Base-by-base conservation (phyloP, 2,888 invertebrate genomes). In the Orchesellides sinensis region DNA sequence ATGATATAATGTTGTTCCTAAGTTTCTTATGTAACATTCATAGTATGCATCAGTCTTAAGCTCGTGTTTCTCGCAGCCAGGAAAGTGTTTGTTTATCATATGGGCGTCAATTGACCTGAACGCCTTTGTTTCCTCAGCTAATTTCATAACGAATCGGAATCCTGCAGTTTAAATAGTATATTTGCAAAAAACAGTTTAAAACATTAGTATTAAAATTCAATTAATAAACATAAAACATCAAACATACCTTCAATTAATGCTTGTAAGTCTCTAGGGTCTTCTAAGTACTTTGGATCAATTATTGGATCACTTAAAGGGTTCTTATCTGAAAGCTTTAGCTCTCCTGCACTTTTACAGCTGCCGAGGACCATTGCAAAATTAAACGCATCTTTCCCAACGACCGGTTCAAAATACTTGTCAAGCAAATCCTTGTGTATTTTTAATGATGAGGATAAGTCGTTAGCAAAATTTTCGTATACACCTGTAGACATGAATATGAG, bases 1-100 rank as follows among this genome's bases (percentile, higher is more conserved):
- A 89, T 94, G 94, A 52, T 32, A 94, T 75, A 94, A 93, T 0
- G 94, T 94, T 85, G 93, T 92, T 0, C 94, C 93, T 84, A 94
- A 92, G 90, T 93, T 92, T 66, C 75, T 32, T 4, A 88, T 90
- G 23, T 93, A 93, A 89, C 94, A 94, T 70, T 93, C 91, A 93
- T 93, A 94, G 88, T 94, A 94, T 29, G 91, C 91, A 85, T 93
- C 92, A 2, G 92, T 91, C 56, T 91, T 92, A 85, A 93, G 93
- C 0, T 79, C 74, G 17, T 80, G 54, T 12, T 77, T 45, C 45
- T 88, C 88, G 68, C 89, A 89, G 3, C 87, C 88, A 0, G 86
- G 78, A 10, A 87, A 52, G 4, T 70, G 84, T 4, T 59, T 45
- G 6, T 65, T 32, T 0, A 32, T 23, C 0, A 83, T 25, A n/a